Evolutionary conservation across 1,140 invertebrate species (phyloP).

Genomic region (Manduca sexta): DNA sequence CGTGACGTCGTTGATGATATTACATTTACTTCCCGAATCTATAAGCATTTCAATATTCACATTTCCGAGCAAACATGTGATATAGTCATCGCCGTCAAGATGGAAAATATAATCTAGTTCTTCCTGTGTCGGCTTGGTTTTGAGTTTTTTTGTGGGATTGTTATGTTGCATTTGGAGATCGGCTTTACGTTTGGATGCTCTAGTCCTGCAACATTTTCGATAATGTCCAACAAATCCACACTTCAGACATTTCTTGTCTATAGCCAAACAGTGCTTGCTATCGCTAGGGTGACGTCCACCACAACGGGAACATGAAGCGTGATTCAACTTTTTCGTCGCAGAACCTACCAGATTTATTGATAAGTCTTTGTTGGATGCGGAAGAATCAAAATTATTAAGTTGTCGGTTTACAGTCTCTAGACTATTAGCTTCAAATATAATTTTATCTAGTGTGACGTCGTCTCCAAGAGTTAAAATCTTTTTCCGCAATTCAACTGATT

Average conservation of each 20-base stretch:
- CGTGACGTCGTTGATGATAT: constrained; percentile 24
- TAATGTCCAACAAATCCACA: constrained; percentile 23
- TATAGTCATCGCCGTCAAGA: constrained; percentile 13
- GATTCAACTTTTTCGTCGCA: background rate
- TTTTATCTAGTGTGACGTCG: constrained; percentile 14
- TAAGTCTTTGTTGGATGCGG: background rate
- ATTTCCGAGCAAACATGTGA: constrained; percentile 15
- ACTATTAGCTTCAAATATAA: constrained; percentile 18
- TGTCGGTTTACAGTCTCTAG: constrained; percentile 8
- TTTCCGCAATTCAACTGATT: constrained; percentile 18
- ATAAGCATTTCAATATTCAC: constrained; percentile 15
- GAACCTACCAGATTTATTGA: background rate
- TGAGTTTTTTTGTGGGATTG: background rate
- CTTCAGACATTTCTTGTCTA: constrained; percentile 17
- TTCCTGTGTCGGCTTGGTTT: background rate
- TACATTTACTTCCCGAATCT: constrained; percentile 26
- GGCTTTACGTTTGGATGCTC: background rate
- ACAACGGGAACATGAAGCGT: background rate
- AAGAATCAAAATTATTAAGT: constrained; percentile 7
- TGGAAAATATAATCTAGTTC: constrained; percentile 22
- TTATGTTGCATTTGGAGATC: background rate
- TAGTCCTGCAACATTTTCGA: constrained; percentile 8
- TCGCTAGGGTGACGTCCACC: constrained; percentile 3
- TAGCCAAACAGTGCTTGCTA: constrained; percentile 11
- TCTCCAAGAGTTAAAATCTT: constrained; percentile 22